These are phyloP conservation scores for Dioctria rufipes DNA, from an alignment of 2,888 invertebrate species.

Conservation along the genomic window DNA sequence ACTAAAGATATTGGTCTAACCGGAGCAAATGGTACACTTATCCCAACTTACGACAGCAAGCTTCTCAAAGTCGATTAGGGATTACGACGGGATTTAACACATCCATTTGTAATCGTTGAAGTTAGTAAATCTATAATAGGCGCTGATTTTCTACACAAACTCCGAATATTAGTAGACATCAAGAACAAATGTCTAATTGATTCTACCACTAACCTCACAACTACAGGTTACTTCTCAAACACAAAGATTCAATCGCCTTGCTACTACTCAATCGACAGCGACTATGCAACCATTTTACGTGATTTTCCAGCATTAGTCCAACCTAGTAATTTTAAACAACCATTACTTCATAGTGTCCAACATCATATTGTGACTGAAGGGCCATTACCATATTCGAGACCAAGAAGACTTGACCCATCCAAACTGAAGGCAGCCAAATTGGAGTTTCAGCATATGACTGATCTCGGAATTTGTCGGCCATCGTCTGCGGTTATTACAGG, in stretches of 20 bases:
- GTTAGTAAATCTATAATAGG: neutral
- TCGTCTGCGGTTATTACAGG: neutral
- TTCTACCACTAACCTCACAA: neutral
- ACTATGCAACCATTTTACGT: neutral
- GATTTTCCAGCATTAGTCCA: neutral
- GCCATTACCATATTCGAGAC: constrained; percentile 49
- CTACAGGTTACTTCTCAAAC: neutral
- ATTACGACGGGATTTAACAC: neutral
- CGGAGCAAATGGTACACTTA: neutral
- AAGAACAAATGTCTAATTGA: neutral
- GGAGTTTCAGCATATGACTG: constrained; percentile 51
- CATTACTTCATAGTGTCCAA: constrained; percentile 44
- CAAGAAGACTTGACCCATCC: constrained; percentile 48
- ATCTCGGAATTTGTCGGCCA: neutral
- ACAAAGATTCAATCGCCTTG: neutral
- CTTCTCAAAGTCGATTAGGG: neutral
- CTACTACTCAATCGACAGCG: neutral
- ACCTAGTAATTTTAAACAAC: constrained; percentile 29
- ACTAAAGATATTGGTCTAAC: neutral
- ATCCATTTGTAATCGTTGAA: neutral
- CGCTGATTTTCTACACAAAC: neutral
- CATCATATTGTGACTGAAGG: constrained; percentile 56
- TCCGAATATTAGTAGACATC: neutral
- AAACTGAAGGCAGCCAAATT: neutral
- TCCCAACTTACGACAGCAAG: neutral